Evolutionary conservation across 1,140 invertebrate genomes (phyloP).

Genomic region (Bombus terrestris): DNA sequence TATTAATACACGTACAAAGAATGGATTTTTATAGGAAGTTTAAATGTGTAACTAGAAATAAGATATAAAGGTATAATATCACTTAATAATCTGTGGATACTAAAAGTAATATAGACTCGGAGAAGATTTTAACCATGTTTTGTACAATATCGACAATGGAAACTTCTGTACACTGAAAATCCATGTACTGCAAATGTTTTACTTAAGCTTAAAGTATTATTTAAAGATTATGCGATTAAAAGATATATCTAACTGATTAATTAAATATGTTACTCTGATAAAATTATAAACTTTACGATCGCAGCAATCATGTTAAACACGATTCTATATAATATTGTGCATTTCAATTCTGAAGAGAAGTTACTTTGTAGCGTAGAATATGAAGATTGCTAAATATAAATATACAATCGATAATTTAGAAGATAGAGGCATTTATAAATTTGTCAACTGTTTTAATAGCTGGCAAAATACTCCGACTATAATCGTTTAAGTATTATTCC

Average conservation of each 20-base stretch:
- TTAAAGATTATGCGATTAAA: neutral
- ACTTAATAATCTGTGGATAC: too few species aligned
- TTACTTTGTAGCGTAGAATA: too few species aligned
- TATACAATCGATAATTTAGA: too few species aligned
- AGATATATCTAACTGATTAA: neutral
- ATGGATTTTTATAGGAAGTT: neutral
- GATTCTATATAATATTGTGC: neutral
- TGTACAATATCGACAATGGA: neutral
- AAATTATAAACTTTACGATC: neutral
- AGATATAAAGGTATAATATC: neutral
- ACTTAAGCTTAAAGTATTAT: neutral
- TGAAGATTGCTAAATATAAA: too few species aligned
- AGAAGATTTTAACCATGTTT: neutral
- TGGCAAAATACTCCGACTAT: neutral
- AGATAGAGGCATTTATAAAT: too few species aligned
- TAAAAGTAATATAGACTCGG: neutral
- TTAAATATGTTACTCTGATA: neutral
- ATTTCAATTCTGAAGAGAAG: too few species aligned
- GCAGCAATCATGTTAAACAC: neutral
- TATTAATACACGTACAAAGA: neutral
- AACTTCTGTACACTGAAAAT: neutral
- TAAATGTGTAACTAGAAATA: neutral
- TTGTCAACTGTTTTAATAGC: too few species aligned
- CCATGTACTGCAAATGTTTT: neutral
- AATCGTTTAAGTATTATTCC: neutral